phyloP scores from a whole-genome alignment of 2,797 vertebrate genomes.

The Tachyglossus aculeatus region DNA sequence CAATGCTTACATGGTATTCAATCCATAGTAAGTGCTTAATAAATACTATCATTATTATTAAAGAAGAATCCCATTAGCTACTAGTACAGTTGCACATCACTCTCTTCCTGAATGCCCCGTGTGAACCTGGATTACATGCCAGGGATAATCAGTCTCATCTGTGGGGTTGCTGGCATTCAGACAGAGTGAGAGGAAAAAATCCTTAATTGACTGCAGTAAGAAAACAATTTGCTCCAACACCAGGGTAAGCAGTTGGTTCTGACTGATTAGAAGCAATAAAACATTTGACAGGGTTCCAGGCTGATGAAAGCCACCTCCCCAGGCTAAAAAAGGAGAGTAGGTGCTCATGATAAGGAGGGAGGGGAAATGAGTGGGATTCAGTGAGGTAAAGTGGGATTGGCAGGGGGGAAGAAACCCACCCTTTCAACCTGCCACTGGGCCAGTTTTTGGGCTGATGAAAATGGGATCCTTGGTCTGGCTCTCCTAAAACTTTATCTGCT shows the following conservation, averaged over 20 bases:
- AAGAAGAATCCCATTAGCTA: too few relatives aligned
- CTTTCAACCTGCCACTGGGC: too few relatives aligned
- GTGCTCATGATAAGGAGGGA: constrained; percentile 21
- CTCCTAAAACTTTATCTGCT: too few relatives aligned
- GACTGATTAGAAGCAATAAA: constrained; percentile 37
- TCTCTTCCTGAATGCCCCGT: neutral
- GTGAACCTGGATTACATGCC: neutral
- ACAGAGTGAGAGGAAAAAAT: constrained; percentile 39
- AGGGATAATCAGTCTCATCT: neutral
- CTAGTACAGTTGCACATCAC: too few relatives aligned
- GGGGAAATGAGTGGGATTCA: too few relatives aligned
- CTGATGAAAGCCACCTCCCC: neutral
- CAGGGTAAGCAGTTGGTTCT: constrained; percentile 20
- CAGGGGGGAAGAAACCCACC: too few relatives aligned
- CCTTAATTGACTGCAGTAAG: constrained; percentile 22
- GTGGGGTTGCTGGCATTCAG: neutral
- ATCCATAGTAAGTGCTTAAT: too few relatives aligned
- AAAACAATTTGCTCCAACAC: constrained; percentile 33
- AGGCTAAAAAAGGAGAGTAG: constrained; percentile 44
- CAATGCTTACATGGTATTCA: too few relatives aligned
- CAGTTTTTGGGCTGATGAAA: too few relatives aligned
- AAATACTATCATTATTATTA: too few relatives aligned
- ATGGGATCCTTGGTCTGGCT: too few relatives aligned
- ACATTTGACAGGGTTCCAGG: constrained; percentile 34
- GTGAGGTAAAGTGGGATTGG: too few relatives aligned